Evolutionary conservation across 2,888 invertebrate genomes (phyloP).

Genomic region (Erebia aethiops): DNA sequence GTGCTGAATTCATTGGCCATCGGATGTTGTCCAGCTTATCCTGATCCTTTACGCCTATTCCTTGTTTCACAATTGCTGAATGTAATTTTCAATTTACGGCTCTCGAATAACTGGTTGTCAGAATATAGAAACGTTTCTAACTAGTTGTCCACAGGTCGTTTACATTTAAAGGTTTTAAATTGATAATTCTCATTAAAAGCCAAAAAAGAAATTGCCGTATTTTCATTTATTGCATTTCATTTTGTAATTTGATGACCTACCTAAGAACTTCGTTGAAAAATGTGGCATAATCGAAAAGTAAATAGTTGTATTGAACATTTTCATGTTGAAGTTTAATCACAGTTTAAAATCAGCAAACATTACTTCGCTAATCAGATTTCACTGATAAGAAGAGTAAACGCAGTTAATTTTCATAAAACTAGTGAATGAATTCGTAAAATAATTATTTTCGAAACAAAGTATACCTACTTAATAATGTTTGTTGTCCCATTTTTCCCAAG

Average conservation of each 20-base stretch:
- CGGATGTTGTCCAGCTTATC: conserved; percentile 51
- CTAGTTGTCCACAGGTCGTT: conserved; percentile 7
- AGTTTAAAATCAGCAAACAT: neutral
- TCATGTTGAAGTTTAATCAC: neutral
- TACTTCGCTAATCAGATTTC: neutral
- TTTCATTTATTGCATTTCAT: neutral
- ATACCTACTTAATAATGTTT: no score
- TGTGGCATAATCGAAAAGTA: neutral
- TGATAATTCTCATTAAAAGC: neutral
- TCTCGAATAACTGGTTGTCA: conserved; percentile 17
- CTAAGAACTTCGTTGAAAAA: neutral
- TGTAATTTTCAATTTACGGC: conserved; percentile 2
- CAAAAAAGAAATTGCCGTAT: neutral
- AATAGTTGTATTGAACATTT: neutral
- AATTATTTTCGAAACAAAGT: no score
- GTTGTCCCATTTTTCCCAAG: no score
- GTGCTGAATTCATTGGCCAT: conserved; percentile 56
- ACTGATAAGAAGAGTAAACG: neutral
- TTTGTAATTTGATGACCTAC: neutral
- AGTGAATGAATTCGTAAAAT: neutral
- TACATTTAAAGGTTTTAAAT: neutral
- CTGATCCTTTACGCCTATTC: conserved; percentile 49
- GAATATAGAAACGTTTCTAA: neutral
- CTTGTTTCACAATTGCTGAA: conserved; percentile 36
- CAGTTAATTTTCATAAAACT: neutral